Percentiles rank a stretch among this genome's conserved stretches.
phyloP scores from a whole-genome alignment of 2,888 invertebrate genomes.

The Sphecodes monilicornis region DNA sequence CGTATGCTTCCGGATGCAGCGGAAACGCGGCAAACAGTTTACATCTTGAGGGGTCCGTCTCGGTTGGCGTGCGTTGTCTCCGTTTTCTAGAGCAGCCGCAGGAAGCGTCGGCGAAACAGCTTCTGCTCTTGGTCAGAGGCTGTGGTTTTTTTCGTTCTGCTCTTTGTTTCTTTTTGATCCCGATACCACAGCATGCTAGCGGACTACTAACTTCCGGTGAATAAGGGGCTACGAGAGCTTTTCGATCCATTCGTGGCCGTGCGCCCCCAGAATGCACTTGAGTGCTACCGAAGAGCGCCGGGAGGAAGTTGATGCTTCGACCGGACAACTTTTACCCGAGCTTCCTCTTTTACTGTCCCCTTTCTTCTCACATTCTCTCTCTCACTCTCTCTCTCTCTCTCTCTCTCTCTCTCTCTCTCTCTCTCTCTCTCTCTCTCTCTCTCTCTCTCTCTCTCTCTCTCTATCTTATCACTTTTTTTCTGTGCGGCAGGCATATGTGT shows the following conservation, averaged over 20 bases:
- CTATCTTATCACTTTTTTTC: neutral
- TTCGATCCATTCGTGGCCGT: slow-evolving; percentile 34
- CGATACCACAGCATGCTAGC: slow-evolving; percentile 16
- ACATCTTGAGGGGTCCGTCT: slow-evolving; percentile 67
- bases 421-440: slow-evolving; percentile 2
- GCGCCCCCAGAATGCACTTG: slow-evolving; percentile 23
- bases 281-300: slow-evolving; percentile 7
- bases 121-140: slow-evolving; percentile 22
- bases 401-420: neutral
- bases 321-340: slow-evolving; percentile 38
- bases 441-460: neutral
- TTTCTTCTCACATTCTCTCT: too few relatives aligned
- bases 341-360: neutral
- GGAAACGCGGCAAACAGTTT: slow-evolving; percentile 79
- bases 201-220: slow-evolving; percentile 44
- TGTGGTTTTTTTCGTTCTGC: slow-evolving; percentile 15
- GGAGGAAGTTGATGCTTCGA: slow-evolving; percentile 30
- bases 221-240: slow-evolving; percentile 18
- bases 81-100: slow-evolving; percentile 17
- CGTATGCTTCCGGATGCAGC: slow-evolving; percentile 66
- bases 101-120: slow-evolving; percentile 44
- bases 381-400: slow-evolving; percentile 4
- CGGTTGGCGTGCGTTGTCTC: slow-evolving; percentile 14
- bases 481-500: neutral
- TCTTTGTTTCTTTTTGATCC: slow-evolving; percentile 14